These are phyloP conservation scores for Trimorus sp. DNA, from an alignment of 2,888 invertebrate species.

Conservation along the genomic window DNA sequence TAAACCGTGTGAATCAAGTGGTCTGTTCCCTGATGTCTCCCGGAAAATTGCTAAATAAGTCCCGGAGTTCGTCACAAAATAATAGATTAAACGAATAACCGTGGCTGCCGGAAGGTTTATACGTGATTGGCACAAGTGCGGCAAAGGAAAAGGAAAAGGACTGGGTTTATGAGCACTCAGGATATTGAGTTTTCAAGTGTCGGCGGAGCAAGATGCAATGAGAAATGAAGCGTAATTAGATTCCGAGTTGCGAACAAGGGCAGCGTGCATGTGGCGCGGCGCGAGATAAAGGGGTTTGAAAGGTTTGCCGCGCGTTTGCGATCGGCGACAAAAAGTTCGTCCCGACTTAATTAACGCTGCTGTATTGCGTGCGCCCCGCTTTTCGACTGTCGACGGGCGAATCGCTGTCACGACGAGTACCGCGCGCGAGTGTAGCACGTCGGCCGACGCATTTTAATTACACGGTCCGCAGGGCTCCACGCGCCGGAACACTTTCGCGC, in stretches of 20 bases:
- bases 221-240: constrained; percentile 59
- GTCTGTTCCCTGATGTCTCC: no score
- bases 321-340: constrained; percentile 46
- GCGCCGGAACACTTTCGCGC: constrained; percentile 19
- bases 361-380: constrained; percentile 29
- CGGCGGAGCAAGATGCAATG: constrained; percentile 38
- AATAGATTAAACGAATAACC: constrained; percentile 32
- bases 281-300: constrained; percentile 15
- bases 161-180: constrained; percentile 52
- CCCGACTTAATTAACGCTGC: constrained; percentile 51
- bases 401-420: constrained; percentile 31
- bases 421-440: constrained; percentile 16
- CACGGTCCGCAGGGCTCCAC: constrained; percentile 27
- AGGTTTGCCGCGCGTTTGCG: constrained; percentile 21
- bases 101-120: not conserved
- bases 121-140: constrained; percentile 30
- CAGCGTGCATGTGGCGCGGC: constrained; percentile 9
- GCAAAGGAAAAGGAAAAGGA: constrained; percentile 34
- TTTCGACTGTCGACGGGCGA: constrained; percentile 31
- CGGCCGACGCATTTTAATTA: constrained; percentile 46
- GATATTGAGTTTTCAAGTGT: constrained; percentile 61
- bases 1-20: no score
- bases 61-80: not conserved
- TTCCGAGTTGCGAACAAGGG: constrained; percentile 49
- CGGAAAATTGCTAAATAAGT: no score